Evolutionary conservation across 2,113 vertebrate genomes (phyloP).

Genomic region (Peromyscus californicus): DNA sequence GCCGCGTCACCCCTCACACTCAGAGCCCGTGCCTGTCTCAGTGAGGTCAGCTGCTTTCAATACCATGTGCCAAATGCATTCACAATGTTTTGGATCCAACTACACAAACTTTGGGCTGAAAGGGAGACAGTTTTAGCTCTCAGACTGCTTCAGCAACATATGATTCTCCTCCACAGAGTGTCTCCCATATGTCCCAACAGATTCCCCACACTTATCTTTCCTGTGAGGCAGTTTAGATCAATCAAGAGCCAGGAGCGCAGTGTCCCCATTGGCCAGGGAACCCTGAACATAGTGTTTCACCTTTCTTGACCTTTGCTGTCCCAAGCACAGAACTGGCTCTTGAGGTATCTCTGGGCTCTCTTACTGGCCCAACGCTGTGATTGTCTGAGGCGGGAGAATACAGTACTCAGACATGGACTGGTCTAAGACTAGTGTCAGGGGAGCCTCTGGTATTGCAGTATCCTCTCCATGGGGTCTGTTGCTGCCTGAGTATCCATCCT

Average conservation of each 20-base stretch:
- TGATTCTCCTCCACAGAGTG: conserved; percentile 77
- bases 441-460: neutral
- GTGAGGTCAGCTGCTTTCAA: conserved; percentile 55
- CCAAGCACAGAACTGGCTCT: neutral
- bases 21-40: neutral
- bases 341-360: neutral
- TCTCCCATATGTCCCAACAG: conserved; percentile 72
- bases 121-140: conserved; percentile 77
- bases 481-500: neutral
- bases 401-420: neutral
- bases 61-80: conserved; percentile 62
- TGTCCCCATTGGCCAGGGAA: neutral
- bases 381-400: neutral
- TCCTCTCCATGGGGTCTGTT: too few species aligned
- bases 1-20: neutral
- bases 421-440: fast-evolving
- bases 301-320: conserved; percentile 3
- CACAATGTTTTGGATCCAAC: conserved; percentile 74
- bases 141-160: conserved; percentile 74
- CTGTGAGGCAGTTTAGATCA: conserved; percentile 61
- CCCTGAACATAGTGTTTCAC: neutral
- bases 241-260: neutral
- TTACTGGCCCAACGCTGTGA: neutral
- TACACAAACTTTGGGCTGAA: conserved; percentile 76
- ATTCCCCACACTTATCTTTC: conserved; percentile 66